Evolutionary conservation across 1,140 invertebrate genomes (phyloP).

Genomic region (Bombus waltoni): DNA sequence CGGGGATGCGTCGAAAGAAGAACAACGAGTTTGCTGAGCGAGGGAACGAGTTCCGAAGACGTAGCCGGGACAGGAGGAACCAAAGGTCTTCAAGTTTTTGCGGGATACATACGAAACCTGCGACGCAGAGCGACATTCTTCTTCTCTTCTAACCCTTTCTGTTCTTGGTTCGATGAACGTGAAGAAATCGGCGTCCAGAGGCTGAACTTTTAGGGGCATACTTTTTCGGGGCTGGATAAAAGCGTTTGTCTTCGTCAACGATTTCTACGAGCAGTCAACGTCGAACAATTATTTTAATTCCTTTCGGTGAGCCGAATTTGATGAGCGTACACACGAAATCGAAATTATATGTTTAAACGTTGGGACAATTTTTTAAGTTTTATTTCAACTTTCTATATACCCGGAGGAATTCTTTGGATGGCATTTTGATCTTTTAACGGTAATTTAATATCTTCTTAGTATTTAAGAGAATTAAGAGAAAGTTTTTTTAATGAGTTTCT

Average conservation of each 20-base stretch:
- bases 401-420: neutral
- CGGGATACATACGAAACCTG: conserved; percentile 40
- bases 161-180: conserved; percentile 43
- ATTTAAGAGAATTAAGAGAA: neutral
- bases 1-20: conserved; percentile 8
- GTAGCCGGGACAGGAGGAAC: conserved; percentile 41
- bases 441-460: neutral
- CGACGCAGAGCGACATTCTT: conserved; percentile 54
- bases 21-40: neutral
- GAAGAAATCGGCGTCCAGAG: conserved; percentile 39
- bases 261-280: neutral
- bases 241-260: conserved; percentile 30
- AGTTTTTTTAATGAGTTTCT: neutral
- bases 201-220: conserved; percentile 46
- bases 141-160: conserved; percentile 48
- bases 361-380: neutral
- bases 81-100: conserved; percentile 63
- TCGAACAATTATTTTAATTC: conserved; percentile 5
- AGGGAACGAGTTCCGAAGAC: conserved; percentile 28
- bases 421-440: neutral
- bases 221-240: conserved; percentile 28
- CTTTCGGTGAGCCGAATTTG: neutral
- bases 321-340: neutral
- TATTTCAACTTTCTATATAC: neutral
- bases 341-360: neutral